Base-by-base conservation (phyloP, 2,113 vertebrate species). In the Quiscalus mexicanus region DNA sequence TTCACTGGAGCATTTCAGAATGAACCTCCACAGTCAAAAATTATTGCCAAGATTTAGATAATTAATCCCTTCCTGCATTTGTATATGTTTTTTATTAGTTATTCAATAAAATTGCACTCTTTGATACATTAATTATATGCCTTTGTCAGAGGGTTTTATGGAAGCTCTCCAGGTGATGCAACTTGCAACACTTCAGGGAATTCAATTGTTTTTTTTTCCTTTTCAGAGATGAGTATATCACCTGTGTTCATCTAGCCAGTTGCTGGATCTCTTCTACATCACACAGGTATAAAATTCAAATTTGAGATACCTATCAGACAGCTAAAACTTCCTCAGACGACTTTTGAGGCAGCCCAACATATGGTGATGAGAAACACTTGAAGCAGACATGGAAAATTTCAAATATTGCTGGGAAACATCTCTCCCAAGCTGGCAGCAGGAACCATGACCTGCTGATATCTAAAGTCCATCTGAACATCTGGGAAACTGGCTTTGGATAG, bases 361-460 rank as follows among this genome's bases (percentile, higher is more conserved):
- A 7, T 55, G 20, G 7, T 55, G 30, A 33, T 2, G 7, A 74
- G 35, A 87, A 87, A 24, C 23, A 77, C 15, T 52, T 60, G 23
- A 21, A 37, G 16, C 31, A 77, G 25, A 14, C 21, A 9, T 24
- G 16, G 64, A 81, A 89, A 22, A 31, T 17, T 73, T 55, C 41
- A 42, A 31, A 3, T 25, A 49, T 9, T 75, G 23, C 41, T 74
- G 55, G 28, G 15, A 50, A 75, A 58, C 8, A 19, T 12, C 30
- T 65, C 30, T 75, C 52, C 62, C 60, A 49, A 60, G 42, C n/a
- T 74, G 30, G 50, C 24, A 41, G 24, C 28, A 35, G 49, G 42
- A 68, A 13, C n/a, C 1, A 0, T 27, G 41, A 50, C 23, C 23
- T 1, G 2, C 5, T 67, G 60, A 42, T 52, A 45, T 5, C 10